These are phyloP conservation scores for Steatocranus sp. DNA, from an alignment of 2,797 vertebrate species.

Conservation along the genomic window DNA sequence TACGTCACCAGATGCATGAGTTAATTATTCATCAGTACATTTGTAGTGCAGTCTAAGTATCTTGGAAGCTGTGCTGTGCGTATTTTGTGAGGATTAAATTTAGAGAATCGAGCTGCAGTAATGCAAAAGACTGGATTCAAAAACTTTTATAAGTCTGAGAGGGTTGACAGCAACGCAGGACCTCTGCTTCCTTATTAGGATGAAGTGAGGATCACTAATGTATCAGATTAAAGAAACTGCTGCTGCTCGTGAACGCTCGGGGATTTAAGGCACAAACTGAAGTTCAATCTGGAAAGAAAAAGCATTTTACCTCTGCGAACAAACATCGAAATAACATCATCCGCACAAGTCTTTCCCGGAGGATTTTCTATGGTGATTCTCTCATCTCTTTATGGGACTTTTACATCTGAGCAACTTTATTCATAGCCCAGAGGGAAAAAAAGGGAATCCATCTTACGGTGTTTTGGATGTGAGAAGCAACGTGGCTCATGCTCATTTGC, in stretches of 20 bases:
- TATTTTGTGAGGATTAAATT: neutral
- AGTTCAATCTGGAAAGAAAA: slow-evolving; percentile 34
- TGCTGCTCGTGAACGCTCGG: slow-evolving; percentile 17
- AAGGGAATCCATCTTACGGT: neutral
- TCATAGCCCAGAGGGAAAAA: neutral
- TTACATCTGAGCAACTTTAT: slow-evolving; percentile 21
- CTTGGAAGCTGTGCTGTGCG: neutral
- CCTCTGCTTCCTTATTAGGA: slow-evolving; percentile 42
- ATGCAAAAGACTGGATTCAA: slow-evolving; percentile 19
- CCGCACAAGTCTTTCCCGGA: neutral
- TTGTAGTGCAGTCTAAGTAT: neutral
- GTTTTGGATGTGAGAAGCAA: slow-evolving; percentile 30
- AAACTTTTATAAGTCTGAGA: slow-evolving; percentile 13
- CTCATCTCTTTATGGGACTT: slow-evolving; percentile 42
- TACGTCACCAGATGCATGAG: slow-evolving; percentile 21
- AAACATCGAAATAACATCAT: slow-evolving; percentile 12
- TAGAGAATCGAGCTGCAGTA: slow-evolving; percentile 3
- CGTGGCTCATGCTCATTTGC: slow-evolving; percentile 5
- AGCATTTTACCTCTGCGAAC: slow-evolving; percentile 14
- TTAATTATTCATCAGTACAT: slow-evolving; percentile 52
- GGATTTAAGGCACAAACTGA: slow-evolving; percentile 32
- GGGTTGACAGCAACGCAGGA: slow-evolving; percentile 30
- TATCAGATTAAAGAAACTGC: slow-evolving; percentile 49
- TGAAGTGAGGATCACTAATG: slow-evolving; percentile 35
- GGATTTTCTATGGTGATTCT: slow-evolving; percentile 26